These are phyloP conservation scores for Morpho helenor DNA, from an alignment of 2,888 invertebrate species.

Conservation along the genomic window DNA sequence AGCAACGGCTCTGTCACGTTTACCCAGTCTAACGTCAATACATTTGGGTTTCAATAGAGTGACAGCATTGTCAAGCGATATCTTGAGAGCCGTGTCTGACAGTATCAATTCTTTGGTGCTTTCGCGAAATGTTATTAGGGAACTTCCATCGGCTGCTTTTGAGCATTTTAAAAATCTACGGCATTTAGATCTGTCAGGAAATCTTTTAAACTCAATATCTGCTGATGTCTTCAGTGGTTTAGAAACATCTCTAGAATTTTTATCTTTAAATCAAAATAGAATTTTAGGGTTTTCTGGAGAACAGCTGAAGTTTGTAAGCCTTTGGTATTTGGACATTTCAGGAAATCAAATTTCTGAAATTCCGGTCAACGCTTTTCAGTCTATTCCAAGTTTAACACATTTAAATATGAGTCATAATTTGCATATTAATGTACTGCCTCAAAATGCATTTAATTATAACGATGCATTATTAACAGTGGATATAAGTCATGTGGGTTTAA, in stretches of 20 bases:
- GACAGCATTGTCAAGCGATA: conserved; percentile 89
- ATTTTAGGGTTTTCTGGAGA: conserved; percentile 83
- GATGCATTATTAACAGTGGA: conserved; percentile 84
- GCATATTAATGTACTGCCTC: conserved; percentile 81
- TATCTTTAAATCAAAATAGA: conserved; percentile 87
- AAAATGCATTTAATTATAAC: conserved; percentile 84
- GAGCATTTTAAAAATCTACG: conserved; percentile 86
- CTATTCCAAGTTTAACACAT: conserved; percentile 82
- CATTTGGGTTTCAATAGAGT: conserved; percentile 93
- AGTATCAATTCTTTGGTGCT: conserved; percentile 86
- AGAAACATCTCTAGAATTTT: conserved; percentile 84
- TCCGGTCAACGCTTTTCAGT: conserved; percentile 82
- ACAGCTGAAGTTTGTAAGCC: conserved; percentile 80
- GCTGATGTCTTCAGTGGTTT: conserved; percentile 88
- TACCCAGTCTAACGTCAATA: conserved; percentile 85
- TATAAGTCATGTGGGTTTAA: conserved; percentile 86
- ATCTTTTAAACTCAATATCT: conserved; percentile 84
- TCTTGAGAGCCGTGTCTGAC: conserved; percentile 85
- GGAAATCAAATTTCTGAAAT: conserved; percentile 88
- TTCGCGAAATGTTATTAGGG: conserved; percentile 91
- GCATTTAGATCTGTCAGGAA: conserved; percentile 88
- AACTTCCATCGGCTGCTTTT: conserved; percentile 89
- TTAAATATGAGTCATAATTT: conserved; percentile 88
- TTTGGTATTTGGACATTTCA: conserved; percentile 87
- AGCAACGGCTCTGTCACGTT: conserved; percentile 88